phyloP scores from a whole-genome alignment of 2,113 vertebrate genomes.

The Aspidoscelis tigris region DNA sequence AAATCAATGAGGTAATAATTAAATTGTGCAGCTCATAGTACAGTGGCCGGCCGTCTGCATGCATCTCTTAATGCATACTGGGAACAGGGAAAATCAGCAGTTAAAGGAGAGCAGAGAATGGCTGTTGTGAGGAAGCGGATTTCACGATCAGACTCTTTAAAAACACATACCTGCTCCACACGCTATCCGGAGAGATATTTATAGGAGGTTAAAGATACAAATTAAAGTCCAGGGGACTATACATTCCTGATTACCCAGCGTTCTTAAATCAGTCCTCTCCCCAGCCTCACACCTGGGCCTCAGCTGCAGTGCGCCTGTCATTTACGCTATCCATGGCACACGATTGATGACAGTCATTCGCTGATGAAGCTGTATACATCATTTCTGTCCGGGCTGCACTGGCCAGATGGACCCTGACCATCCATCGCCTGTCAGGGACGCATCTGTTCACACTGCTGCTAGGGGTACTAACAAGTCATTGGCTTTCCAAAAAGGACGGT shows the following conservation, averaged over 20 bases:
- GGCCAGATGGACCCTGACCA: constrained; percentile 99
- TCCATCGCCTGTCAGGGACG: constrained; percentile 99
- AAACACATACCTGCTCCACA: constrained; percentile 74
- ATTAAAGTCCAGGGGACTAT: constrained; percentile 84
- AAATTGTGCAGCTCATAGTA: constrained; percentile 71
- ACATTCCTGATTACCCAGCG: constrained; percentile 92
- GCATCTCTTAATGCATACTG: constrained; percentile 73
- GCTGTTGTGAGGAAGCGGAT: constrained; percentile 76
- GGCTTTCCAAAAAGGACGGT: constrained; percentile 92
- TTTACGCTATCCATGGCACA: constrained; percentile 87
- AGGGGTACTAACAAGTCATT: constrained; percentile 99
- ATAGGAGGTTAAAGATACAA: constrained; percentile 89
- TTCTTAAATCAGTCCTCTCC: constrained; percentile 89
- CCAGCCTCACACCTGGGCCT: constrained; percentile 94
- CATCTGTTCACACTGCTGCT: constrained; percentile 99
- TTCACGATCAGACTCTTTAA: constrained; percentile 74
- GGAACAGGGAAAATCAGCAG: constrained; percentile 71
- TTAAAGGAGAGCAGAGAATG: constrained; percentile 72
- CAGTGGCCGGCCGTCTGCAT: constrained; percentile 68
- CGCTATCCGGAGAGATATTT: constrained; percentile 83
- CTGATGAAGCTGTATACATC: constrained; percentile 99
- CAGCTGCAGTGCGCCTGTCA: constrained; percentile 93
- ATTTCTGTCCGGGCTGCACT: constrained; percentile 99
- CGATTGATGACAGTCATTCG: constrained; percentile 99
- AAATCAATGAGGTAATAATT: constrained; percentile 86